Conservation (phyloP, 1,140 invertebrate species). For the Lepidurus apus region DNA sequence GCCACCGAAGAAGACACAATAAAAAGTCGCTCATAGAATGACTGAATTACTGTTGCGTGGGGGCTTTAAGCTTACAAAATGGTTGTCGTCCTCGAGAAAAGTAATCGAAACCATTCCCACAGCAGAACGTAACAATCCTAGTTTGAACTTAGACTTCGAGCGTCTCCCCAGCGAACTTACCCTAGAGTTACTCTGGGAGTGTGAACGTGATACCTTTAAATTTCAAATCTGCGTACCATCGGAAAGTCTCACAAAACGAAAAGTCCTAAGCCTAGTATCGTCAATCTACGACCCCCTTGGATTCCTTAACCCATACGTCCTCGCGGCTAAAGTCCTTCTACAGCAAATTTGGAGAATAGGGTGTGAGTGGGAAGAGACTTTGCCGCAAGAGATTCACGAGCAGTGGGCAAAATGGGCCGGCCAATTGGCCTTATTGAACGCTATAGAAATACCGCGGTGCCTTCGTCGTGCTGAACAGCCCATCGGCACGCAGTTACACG, state of each 20-base stretch:
- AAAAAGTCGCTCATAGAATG: not conserved
- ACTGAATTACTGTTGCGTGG: not conserved
- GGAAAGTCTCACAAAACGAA: not conserved
- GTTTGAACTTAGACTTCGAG: no score
- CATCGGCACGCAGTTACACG: not conserved
- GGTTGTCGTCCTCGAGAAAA: not conserved
- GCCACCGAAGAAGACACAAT: conserved; percentile 30
- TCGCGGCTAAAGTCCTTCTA: conserved; percentile 35
- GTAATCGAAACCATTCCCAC: not conserved
- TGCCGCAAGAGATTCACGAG: not conserved
- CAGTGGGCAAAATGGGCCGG: not conserved
- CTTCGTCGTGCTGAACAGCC: not conserved
- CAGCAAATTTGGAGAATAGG: conserved; percentile 35
- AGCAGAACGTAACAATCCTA: not conserved
- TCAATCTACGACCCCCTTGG: conserved; percentile 36
- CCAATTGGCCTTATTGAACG: not conserved
- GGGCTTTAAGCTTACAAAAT: conserved; percentile 12
- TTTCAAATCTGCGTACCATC: not conserved
- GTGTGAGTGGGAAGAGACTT: conserved; percentile 35
- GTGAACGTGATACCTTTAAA: not conserved
- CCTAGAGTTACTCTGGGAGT: not conserved
- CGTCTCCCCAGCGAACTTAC: no score
- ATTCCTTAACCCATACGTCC: conserved; percentile 32
- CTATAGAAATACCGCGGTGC: not conserved
- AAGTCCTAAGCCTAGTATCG: not conserved